A percentile compares a stretch with the other conserved stretches of the same genome.
These are phyloP conservation scores for Cerastis leucographa DNA, from an alignment of 2,888 invertebrate species.

Conservation along the genomic window DNA sequence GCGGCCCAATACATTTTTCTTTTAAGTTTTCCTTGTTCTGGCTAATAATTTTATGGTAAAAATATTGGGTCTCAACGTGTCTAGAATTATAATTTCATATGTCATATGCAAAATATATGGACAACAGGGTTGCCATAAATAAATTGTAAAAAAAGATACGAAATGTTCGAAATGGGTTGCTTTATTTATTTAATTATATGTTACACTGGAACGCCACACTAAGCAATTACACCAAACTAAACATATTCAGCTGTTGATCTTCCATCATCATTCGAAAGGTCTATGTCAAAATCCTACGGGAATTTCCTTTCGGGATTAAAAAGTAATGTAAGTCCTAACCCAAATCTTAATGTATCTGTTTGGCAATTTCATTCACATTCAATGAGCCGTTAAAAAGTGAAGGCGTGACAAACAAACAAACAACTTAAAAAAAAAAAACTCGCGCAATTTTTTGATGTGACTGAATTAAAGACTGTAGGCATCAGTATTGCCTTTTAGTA, in stretches of 20 bases:
- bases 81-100: neutral
- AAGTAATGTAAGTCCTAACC: neutral
- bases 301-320: neutral
- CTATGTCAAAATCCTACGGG: neutral
- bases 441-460: no score
- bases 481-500: no score
- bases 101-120: neutral
- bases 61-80: neutral
- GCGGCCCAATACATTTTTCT: neutral
- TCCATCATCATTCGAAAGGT: no score
- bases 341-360: neutral
- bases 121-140: neutral
- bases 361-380: neutral
- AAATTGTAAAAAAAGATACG: no score
- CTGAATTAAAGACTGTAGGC: no score
- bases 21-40: constrained; percentile 6
- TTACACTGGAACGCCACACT: no score
- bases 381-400: neutral
- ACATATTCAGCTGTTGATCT: no score
- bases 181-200: no score
- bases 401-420: neutral
- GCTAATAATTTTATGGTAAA: neutral
- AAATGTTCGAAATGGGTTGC: neutral
- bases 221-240: no score
- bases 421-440: neutral